A percentile compares a stretch with the other conserved stretches of the same genome.
Evolutionary conservation across 2,797 vertebrate genomes (phyloP).

Genomic region (Florisuga fusca): DNA sequence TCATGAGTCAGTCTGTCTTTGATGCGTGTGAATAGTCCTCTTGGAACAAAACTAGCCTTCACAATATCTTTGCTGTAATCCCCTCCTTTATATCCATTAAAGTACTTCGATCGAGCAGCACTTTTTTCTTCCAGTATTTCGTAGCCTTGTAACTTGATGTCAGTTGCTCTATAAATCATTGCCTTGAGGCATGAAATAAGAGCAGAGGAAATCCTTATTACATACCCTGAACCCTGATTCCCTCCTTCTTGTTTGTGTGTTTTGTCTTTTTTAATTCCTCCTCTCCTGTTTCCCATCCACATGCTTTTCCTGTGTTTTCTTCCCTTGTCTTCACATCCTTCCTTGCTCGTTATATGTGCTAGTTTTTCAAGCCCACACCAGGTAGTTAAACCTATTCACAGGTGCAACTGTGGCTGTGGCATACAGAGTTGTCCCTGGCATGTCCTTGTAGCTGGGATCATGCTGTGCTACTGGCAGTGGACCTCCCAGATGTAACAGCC

Average conservation of each 20-base stretch:
- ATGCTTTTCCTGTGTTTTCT: not conserved
- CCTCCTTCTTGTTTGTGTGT: not conserved
- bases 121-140: not conserved
- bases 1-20: not conserved
- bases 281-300: not conserved
- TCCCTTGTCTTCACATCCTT: not conserved
- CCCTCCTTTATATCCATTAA: constrained; percentile 9
- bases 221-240: not conserved
- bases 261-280: not conserved
- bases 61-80: not conserved
- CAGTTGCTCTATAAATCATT: not conserved
- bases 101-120: not conserved
- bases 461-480: rapidly evolving
- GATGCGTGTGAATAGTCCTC: not conserved
- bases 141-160: not conserved
- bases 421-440: not conserved
- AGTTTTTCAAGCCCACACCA: not conserved
- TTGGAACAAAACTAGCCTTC: not conserved
- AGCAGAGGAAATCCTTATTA: not conserved
- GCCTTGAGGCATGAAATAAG: not conserved
- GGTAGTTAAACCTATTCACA: not conserved
- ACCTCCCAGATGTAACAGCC: not conserved
- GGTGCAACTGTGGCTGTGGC: not conserved
- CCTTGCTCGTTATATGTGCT: not conserved
- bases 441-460: not conserved